Evolutionary conservation across 2,113 vertebrate genomes (phyloP), one percentile per base, ranked within the genome.

Genomic region (Symphodus melops): DNA sequence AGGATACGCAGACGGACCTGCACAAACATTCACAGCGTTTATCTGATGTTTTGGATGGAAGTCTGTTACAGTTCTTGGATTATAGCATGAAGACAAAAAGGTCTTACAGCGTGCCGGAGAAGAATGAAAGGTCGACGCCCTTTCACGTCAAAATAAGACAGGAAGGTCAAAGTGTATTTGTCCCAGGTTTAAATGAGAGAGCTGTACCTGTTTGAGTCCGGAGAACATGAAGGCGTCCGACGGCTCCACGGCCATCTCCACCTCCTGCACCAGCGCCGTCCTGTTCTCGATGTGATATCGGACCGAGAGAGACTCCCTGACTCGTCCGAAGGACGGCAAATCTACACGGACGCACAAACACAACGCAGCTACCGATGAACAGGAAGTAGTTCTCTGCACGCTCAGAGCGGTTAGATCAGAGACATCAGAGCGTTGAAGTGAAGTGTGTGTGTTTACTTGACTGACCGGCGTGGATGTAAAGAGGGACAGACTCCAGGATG

Each of bases 151-250:
- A 25, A 25, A 25, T 25, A 25, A n/a, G 4, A 25, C 25, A 25
- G 25, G 25, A 25, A 25, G 2, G 25, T 25, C 2, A 4, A 25
- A 25, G 25, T 25, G 4, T 25, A 25, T 25, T 25, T 25, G 25
- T 25, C 4, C 2, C 25, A 25, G 4, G 25, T 25, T 25, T 25
- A 41, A 6, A 36, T 46, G 11, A 20, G 16, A 28, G 53, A 9
- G 12, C 1, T 5, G 1, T 91, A 99, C 98, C 97, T 98, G 98
- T 82, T 99, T 99, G 65, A 99, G 97, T 72, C 98, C 98, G 48
- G 98, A 99, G 91, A 99, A 99, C 98, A 99, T 99, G 93, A 99
- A 99, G 66, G 98, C 97, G 56, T 99, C 98, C 3, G 97, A 99
- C 21, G 98, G 97, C 63, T 99, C 98, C 77, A 99, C 96, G 0